Evolutionary conservation across 2,888 invertebrate genomes (phyloP).

Genomic region (Scelioninae gen. 1): DNA sequence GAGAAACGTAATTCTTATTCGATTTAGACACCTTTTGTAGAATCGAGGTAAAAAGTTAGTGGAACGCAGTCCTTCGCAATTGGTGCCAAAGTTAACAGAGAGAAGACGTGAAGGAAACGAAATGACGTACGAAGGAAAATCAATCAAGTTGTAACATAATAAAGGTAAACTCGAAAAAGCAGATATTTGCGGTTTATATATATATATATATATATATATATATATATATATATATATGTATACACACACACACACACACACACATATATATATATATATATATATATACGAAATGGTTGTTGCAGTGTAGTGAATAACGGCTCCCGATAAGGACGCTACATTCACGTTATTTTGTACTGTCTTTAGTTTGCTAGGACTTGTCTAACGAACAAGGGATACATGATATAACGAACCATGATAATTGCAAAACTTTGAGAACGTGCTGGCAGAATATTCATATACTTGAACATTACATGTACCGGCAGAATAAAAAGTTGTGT

Average conservation of each 20-base stretch:
- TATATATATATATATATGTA: too few relatives aligned
- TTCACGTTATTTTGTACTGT: constrained; percentile 40
- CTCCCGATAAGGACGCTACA: constrained; percentile 24
- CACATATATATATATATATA: too few relatives aligned
- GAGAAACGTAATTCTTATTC: constrained; percentile 65
- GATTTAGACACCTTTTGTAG: constrained; percentile 61
- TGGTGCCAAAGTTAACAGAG: constrained; percentile 59
- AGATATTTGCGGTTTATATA: constrained; percentile 1
- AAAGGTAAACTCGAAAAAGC: constrained; percentile 40
- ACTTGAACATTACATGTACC: constrained; percentile 10
- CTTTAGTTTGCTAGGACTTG: constrained; percentile 25
- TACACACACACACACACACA: too few relatives aligned
- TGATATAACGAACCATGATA: constrained; percentile 48
- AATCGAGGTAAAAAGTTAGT: constrained; percentile 63
- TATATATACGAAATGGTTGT: not conserved
- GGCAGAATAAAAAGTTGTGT: constrained; percentile 29
- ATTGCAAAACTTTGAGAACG: constrained; percentile 55
- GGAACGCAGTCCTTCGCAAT: constrained; percentile 52
- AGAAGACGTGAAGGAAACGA: constrained; percentile 28
- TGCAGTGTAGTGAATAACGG: constrained; percentile 21
- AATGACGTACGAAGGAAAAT: constrained; percentile 49
- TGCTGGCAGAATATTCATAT: constrained; percentile 44
- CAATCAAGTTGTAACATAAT: constrained; percentile 55
- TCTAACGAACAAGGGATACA: constrained; percentile 34
- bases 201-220: not conserved